These are phyloP conservation scores for Metallyticus violacea DNA, from an alignment of 2,888 invertebrate species.

Conservation along the genomic window DNA sequence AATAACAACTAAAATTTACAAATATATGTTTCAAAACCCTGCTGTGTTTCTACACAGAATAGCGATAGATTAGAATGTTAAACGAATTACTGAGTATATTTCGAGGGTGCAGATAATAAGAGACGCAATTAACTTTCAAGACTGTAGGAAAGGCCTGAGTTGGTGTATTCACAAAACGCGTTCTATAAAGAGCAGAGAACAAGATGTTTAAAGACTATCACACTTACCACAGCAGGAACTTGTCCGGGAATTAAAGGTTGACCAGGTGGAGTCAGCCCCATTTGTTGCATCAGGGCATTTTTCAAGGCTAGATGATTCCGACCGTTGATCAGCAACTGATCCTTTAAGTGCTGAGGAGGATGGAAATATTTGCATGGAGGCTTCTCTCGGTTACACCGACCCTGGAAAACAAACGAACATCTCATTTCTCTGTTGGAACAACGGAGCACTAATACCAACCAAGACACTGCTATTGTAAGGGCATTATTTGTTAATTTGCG, in stretches of 20 bases:
- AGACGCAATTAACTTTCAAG: neutral
- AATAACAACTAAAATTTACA: too few relatives aligned
- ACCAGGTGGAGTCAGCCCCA: slow-evolving; percentile 84
- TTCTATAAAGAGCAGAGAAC: neutral
- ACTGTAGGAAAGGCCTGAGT: too few relatives aligned
- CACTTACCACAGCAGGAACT: slow-evolving; percentile 88
- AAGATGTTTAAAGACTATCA: neutral
- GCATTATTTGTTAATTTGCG: too few relatives aligned
- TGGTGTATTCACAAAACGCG: too few relatives aligned
- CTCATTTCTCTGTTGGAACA: neutral
- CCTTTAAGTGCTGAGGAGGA: slow-evolving; percentile 99
- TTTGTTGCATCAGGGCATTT: slow-evolving; percentile 96
- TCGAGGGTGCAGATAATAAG: too few relatives aligned
- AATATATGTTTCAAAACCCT: too few relatives aligned
- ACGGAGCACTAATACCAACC: too few relatives aligned
- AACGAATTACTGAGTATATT: too few relatives aligned
- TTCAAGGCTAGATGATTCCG: slow-evolving; percentile 98
- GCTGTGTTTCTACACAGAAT: too few relatives aligned
- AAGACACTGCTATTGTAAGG: too few relatives aligned
- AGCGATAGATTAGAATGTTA: too few relatives aligned
- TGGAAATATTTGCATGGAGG: slow-evolving; percentile 99
- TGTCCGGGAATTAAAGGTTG: slow-evolving; percentile 89
- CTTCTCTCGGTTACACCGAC: slow-evolving; percentile 99
- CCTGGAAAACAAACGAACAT: slow-evolving; percentile 63
- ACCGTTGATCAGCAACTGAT: slow-evolving; percentile 99